phyloP scores from a whole-genome alignment of 2,797 vertebrate genomes.

The Macropodus opercularis region DNA sequence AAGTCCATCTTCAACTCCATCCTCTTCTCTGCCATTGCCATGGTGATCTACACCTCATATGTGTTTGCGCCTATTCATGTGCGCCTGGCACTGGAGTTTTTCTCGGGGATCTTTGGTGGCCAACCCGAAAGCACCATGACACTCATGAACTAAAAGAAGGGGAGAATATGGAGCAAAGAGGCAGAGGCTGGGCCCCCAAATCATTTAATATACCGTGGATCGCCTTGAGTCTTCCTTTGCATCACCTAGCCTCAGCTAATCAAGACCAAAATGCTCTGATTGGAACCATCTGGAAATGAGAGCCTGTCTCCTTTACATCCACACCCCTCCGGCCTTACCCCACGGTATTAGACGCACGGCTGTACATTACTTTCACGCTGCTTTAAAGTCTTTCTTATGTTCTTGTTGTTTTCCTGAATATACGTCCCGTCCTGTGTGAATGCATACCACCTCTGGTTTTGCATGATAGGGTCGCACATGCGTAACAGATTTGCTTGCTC shows the following conservation, averaged over 20 bases:
- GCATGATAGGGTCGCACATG: constrained; percentile 60
- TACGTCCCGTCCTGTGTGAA: constrained; percentile 49
- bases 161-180: constrained; percentile 3
- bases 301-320: constrained; percentile 54
- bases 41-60: constrained; percentile 96
- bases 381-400: constrained; percentile 29
- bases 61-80: constrained; percentile 95
- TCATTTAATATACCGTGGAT: constrained; percentile 14
- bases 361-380: constrained; percentile 37
- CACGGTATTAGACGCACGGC: constrained; percentile 42
- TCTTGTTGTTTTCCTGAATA: neutral
- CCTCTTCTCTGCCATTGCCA: constrained; percentile 88
- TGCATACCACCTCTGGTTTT: constrained; percentile 58
- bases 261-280: constrained; percentile 52
- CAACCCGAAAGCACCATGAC: constrained; percentile 81
- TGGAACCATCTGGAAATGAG: constrained; percentile 38
- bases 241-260: constrained; percentile 5
- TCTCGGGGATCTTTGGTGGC: constrained; percentile 88
- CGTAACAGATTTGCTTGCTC: constrained; percentile 54
- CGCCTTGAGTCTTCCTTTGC: constrained; percentile 13
- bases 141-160: constrained; percentile 79
- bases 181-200: constrained; percentile 2
- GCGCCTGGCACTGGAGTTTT: constrained; percentile 91
- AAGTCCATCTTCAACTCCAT: constrained; percentile 93
- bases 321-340: constrained; percentile 42